Evolutionary conservation across 2,888 invertebrate species (phyloP), one percentile per base, ranked within the genome.

Genomic region (Lysandra bellargus): DNA sequence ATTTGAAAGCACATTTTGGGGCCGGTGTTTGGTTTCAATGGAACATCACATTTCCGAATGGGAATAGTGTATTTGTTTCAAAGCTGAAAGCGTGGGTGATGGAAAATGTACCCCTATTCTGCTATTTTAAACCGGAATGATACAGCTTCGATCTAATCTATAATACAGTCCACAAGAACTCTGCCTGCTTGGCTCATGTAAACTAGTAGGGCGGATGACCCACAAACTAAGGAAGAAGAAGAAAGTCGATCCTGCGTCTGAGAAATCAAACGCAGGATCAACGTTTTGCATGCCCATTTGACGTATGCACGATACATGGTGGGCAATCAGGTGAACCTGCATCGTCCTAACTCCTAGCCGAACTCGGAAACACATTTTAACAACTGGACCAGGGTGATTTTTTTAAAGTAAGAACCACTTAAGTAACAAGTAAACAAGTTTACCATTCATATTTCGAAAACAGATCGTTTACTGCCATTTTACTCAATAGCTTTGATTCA

Each of bases 1-100:
- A 78, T 78, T 75, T 61, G n/a, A 57, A 78, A 40, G 78, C 75
- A 80, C 79, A 80, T 79, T 81, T 81, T 72, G 57, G 78, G 60
- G 64, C 79, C 61, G 77, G 78, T 72, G 72, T 81, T 79, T 78
- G 78, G 78, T 80, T 81, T 79, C 73, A 64, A 57, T 73, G 37
- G n/a, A 60, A 79, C 40, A 79, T 79, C 57, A 74, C 72, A 73
- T 73, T 73, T 75, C 74, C 49, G 37, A 74, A 74, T 74, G 74
- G 30, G 23, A 33, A 69, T 64, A 23, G 30, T 69, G 69, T 69
- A 33, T 30, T 69, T 69, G 69, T 69, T 69, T 69, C 44, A 75
- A 17, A 40, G 37, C 7, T 23, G 30, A 44, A 75, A 49, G 12
- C n/a, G 30, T 64, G 64, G 9, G 12, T 12, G 64, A 14, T 30